Conservation (phyloP, 2,888 invertebrate species). For the Tenodera sinensis region DNA sequence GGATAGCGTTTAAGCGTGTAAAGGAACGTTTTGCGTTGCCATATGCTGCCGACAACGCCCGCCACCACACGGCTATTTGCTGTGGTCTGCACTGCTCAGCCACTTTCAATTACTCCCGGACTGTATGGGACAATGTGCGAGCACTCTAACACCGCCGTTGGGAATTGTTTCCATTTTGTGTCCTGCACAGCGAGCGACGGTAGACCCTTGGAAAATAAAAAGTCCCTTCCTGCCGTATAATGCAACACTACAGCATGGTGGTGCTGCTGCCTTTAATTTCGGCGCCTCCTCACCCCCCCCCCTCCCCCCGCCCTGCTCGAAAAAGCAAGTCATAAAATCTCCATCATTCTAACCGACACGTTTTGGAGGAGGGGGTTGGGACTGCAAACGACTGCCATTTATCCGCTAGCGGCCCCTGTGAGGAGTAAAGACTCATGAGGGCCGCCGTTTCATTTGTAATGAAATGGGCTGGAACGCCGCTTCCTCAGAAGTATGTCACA, state of each 20-base stretch:
- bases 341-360: background rate
- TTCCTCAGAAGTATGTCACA: background rate
- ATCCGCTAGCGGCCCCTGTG: background rate
- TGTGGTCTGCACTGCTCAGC: background rate
- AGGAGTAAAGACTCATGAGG: background rate
- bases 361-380: background rate
- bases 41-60: no score
- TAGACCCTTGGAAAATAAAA: background rate
- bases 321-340: background rate
- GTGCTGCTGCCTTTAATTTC: background rate
- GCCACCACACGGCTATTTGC: background rate
- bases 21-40: background rate
- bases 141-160: background rate
- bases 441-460: slow-evolving; percentile 15
- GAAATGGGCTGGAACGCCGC: slow-evolving; percentile 20
- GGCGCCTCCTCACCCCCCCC: no score
- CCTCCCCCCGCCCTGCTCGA: no score
- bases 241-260: no score
- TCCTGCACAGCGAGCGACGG: background rate
- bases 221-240: background rate
- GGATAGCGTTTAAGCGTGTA: background rate
- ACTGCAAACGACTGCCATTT: slow-evolving; percentile 8
- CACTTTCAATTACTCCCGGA: background rate
- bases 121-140: background rate
- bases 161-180: background rate